Percentiles rank a stretch among this genome's conserved stretches.
Conservation (phyloP, 2,113 vertebrate genomes). For the Peromyscus californicus region DNA sequence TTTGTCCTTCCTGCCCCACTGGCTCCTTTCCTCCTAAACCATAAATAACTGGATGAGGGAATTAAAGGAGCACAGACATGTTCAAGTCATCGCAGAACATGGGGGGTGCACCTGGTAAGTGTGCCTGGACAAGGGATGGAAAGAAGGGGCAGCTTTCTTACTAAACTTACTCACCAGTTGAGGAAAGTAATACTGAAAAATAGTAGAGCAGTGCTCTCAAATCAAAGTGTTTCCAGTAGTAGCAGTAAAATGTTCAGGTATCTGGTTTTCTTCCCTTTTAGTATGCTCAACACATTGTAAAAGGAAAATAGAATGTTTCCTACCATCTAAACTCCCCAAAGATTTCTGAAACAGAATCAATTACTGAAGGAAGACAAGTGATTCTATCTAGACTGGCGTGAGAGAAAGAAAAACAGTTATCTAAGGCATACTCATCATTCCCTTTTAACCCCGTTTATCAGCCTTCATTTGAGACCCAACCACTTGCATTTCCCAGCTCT, state of each 20-base stretch:
- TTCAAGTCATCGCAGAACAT: neutral
- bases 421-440: neutral
- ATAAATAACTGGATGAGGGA: neutral
- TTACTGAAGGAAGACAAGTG: conserved; percentile 33
- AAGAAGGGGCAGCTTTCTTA: neutral
- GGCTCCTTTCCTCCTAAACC: neutral
- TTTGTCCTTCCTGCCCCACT: neutral
- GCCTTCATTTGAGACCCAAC: neutral
- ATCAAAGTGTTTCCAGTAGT: neutral
- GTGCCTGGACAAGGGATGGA: neutral
- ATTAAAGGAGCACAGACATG: neutral
- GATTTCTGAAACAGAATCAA: conserved; percentile 58
- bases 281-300: neutral
- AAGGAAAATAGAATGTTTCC: conserved; percentile 52
- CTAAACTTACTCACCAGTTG: neutral
- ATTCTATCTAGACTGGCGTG: conserved; percentile 28
- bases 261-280: conserved; percentile 7
- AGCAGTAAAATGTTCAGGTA: conserved; percentile 21
- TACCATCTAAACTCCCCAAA: conserved; percentile 7
- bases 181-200: neutral
- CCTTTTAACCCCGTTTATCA: neutral
- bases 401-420: neutral
- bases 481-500: neutral
- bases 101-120: too few relatives aligned
- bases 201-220: neutral